Evolutionary conservation across 2,888 invertebrate genomes (phyloP).

Genomic region (Liopterus haemorrhoidalis): DNA sequence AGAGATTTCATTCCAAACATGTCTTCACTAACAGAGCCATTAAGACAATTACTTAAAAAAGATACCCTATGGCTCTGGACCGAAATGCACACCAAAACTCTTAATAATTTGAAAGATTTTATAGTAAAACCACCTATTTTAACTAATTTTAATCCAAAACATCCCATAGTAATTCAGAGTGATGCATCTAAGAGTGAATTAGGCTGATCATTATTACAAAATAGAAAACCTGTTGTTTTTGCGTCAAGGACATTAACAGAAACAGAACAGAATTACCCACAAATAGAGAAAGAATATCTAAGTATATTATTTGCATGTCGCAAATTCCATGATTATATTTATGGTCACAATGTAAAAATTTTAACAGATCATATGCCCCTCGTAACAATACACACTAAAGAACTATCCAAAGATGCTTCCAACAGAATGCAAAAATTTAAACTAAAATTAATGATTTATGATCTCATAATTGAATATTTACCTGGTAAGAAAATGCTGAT

Average conservation of each 20-base stretch:
- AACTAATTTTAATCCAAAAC: constrained; percentile 2
- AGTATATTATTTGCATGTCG: constrained; percentile 16
- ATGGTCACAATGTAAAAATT: constrained; percentile 21
- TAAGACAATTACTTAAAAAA: constrained; percentile 20
- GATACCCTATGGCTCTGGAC: constrained; percentile 20
- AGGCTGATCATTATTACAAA: constrained; percentile 2
- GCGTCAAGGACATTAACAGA: constrained; percentile 29
- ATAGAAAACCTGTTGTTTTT: constrained; percentile 20
- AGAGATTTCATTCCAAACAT: background rate
- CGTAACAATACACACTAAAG: constrained; percentile 26
- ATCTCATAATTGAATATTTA: constrained; percentile 23
- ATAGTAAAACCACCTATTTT: constrained; percentile 9
- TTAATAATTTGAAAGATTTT: constrained; percentile 22
- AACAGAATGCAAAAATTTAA: constrained; percentile 34
- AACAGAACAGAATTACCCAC: constrained; percentile 29
- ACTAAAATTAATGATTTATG: constrained; percentile 35
- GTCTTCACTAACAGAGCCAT: background rate
- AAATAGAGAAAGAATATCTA: constrained; percentile 31
- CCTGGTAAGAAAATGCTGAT: background rate
- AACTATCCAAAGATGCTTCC: constrained; percentile 18
- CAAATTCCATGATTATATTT: constrained; percentile 26
- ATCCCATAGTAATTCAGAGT: background rate
- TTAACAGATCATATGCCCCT: constrained; percentile 28
- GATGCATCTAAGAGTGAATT: background rate
- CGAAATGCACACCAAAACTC: constrained; percentile 12